Evolutionary conservation across 2,797 vertebrate genomes (phyloP), one percentile per base, ranked within the genome.

Genomic region (Melanotaenia pygmaea): DNA sequence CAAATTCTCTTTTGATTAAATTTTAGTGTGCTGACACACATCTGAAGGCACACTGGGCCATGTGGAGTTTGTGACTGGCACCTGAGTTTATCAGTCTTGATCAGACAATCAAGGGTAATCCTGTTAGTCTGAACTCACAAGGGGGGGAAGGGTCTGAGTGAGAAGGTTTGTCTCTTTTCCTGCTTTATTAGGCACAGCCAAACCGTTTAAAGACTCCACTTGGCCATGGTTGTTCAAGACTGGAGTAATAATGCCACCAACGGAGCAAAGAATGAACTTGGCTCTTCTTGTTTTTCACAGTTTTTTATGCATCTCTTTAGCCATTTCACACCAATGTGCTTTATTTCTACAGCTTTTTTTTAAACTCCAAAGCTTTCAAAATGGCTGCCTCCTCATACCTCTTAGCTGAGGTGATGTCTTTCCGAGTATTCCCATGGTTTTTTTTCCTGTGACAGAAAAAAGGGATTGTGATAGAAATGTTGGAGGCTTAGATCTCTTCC

Each of bases 41-140:
- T 93, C 88, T 86, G 85, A 92, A 34, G 87, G 71, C 83, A 30
- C 76, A 59, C 70, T 34, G 77, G 74, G 84, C 81, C 83, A 81
- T 63, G 72, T 70, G 88, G 86, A 85, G 75, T 86, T 76, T 84
- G 81, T 92, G 91, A 92, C 81, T 92, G 91, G 86, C 91, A 91
- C 90, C 89, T 91, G 84, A 79, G 81, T 89, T 92, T 91, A 93
- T 93, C 91, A 76, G 84, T 84, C 80, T 59, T 82, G 88, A 93
- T 93, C 91, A 89, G 81, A 90, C 89, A 91, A 89, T 93, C 88
- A 89, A 74, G 80, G 65, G 75, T 92, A 92, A 93, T 92, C 89
- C 88, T 84, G 85, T 93, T 91, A 91, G 80, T 69, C 71, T 64
- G 68, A 81, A 70, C 61, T 81, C 35, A 35, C 58, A 24, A 76